Percentiles rank a stretch among this genome's conserved stretches.
Evolutionary conservation across 2,113 vertebrate genomes (phyloP).

Genomic region (Panurus biarmicus): DNA sequence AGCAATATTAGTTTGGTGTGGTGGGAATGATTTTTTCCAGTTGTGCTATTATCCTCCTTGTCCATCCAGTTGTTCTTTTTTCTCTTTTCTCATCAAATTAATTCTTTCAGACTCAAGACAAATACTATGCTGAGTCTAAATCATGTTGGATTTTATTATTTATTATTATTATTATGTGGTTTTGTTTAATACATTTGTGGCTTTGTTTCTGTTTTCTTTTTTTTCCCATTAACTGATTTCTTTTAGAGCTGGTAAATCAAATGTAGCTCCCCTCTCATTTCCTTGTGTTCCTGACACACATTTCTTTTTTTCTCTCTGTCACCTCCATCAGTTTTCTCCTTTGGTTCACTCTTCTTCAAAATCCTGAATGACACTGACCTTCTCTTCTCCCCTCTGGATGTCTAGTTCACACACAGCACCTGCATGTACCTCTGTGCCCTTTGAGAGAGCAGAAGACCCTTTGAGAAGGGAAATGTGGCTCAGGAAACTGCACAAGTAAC

Average conservation of each 20-base stretch:
- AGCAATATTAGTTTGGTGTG: not conserved
- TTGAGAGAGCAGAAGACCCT: not conserved
- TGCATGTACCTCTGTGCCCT: not conserved
- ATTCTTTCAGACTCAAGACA: not conserved
- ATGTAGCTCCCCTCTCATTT: not conserved
- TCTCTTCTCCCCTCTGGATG: not conserved
- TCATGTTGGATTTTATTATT: not conserved
- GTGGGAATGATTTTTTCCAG: not conserved
- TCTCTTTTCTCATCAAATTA: not conserved
- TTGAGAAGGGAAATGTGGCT: not conserved
- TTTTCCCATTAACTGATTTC: not conserved
- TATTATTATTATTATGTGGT: accelerated
- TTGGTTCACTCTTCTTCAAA: not conserved
- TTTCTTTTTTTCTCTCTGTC: not conserved
- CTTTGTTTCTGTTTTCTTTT: not conserved
- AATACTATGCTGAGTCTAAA: not conserved
- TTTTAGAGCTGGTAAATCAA: not conserved
- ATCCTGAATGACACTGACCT: not conserved
- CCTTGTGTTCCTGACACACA: not conserved
- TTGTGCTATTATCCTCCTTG: not conserved
- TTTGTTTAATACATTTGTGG: not conserved
- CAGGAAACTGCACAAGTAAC: not conserved
- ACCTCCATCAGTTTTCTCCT: not conserved
- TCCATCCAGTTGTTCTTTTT: not conserved
- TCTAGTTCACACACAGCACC: not conserved